These are phyloP conservation scores for Pedetes capensis DNA, from an alignment of 2,113 vertebrate genomes.

Conservation along the genomic window DNA sequence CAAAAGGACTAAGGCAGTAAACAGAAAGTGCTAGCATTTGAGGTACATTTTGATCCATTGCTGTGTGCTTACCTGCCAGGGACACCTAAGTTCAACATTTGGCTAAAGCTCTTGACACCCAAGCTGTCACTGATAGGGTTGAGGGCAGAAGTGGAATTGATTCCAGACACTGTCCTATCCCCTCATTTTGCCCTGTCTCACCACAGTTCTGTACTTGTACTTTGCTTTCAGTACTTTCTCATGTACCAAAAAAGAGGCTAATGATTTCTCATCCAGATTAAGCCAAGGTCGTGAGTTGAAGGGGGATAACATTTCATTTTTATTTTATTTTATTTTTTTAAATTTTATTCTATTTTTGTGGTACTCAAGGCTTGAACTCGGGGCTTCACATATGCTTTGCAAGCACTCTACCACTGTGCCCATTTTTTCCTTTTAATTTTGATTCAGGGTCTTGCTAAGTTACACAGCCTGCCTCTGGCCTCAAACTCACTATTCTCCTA, in stretches of 20 bases:
- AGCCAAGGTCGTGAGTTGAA: not conserved
- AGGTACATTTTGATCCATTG: not conserved
- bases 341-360: too few species aligned
- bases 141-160: not conserved
- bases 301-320: not conserved
- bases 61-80: not conserved
- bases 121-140: not conserved
- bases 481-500: too few species aligned
- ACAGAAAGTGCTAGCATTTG: slow-evolving; percentile 5
- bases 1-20: not conserved
- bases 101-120: not conserved
- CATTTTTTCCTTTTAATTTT: too few species aligned
- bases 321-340: too few species aligned
- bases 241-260: not conserved
- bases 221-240: not conserved
- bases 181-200: not conserved
- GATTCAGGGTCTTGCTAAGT: too few species aligned
- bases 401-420: too few species aligned
- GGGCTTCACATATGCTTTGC: too few species aligned
- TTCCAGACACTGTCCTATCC: not conserved
- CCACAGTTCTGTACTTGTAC: not conserved
- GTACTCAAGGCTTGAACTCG: too few species aligned
- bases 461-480: too few species aligned
- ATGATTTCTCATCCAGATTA: not conserved
- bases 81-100: not conserved